Conservation (phyloP, 2,797 vertebrate species). For the Micropoecilia bifurca region DNA sequence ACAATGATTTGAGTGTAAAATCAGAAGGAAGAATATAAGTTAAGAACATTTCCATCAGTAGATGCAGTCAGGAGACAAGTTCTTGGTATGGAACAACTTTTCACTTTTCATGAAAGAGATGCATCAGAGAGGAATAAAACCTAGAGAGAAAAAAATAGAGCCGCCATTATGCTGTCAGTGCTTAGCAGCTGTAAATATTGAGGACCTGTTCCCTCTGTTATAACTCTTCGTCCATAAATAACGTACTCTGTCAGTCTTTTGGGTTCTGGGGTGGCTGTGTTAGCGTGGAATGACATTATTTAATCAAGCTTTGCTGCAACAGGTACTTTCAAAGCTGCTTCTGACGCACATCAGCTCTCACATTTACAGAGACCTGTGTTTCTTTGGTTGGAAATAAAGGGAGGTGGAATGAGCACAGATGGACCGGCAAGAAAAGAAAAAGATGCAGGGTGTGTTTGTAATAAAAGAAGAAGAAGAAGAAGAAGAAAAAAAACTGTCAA, state of each 20-base stretch:
- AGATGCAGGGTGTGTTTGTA: background rate
- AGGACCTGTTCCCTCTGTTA: background rate
- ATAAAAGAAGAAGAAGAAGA: background rate
- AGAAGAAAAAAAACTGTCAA: too few relatives aligned
- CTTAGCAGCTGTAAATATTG: background rate
- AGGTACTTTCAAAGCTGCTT: background rate
- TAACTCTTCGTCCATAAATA: background rate
- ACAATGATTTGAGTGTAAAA: background rate
- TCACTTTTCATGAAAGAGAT: background rate
- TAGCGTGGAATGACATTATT: constrained; percentile 5
- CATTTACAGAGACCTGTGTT: background rate
- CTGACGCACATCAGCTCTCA: background rate
- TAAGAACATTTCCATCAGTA: constrained; percentile 37
- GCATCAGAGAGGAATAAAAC: background rate
- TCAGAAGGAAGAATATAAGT: background rate
- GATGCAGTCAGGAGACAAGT: background rate
- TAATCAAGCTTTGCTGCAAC: background rate
- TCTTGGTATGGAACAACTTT: background rate
- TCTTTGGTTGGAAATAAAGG: background rate
- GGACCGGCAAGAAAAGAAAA: background rate
- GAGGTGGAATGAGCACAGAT: background rate
- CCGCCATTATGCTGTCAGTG: constrained; percentile 19
- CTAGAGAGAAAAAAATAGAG: background rate
- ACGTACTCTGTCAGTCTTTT: background rate
- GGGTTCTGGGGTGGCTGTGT: background rate